Percentiles rank a stretch among this genome's conserved stretches.
Evolutionary conservation across 2,888 invertebrate species (phyloP).

Genomic region (Dimorphilus gyrociliatus): DNA sequence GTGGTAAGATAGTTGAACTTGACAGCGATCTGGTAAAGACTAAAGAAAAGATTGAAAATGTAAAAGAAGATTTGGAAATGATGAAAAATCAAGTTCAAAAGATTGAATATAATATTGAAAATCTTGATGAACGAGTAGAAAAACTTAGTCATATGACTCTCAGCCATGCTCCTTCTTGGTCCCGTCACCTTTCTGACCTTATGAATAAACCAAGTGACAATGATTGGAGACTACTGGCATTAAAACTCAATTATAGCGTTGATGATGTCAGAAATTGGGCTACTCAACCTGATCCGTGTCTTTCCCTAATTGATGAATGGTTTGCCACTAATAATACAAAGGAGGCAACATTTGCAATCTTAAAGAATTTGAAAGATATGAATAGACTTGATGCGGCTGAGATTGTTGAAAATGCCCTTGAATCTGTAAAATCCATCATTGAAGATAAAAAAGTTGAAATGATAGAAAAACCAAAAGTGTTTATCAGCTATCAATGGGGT

Average conservation of each 20-base stretch:
- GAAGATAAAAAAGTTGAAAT: too few species aligned
- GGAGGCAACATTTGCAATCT: slow-evolving; percentile 21
- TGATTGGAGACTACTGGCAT: slow-evolving; percentile 29
- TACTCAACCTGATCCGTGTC: slow-evolving; percentile 27
- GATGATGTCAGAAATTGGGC: slow-evolving; percentile 30
- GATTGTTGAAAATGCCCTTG: slow-evolving; percentile 28
- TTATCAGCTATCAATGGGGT: slow-evolving; percentile 31
- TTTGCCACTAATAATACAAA: slow-evolving; percentile 28
- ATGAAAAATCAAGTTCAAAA: too few species aligned
- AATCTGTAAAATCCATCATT: too few species aligned
- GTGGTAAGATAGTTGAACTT: too few species aligned
- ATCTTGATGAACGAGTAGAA: too few species aligned
- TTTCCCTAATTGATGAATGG: slow-evolving; percentile 31
- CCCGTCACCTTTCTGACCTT: slow-evolving; percentile 24
- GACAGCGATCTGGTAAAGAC: too few species aligned
- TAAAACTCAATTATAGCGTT: slow-evolving; percentile 25
- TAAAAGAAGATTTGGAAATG: too few species aligned
- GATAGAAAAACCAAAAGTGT: too few species aligned
- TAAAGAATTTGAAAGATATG: slow-evolving; percentile 27
- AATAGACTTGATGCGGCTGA: slow-evolving; percentile 22
- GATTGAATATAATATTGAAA: too few species aligned
- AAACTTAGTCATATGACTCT: too few species aligned
- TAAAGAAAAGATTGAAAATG: too few species aligned
- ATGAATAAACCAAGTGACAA: slow-evolving; percentile 20
- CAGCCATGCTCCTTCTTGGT: slow-evolving; percentile 30